Evolutionary conservation across 2,797 vertebrate species (phyloP).

Genomic region (Meriones psammophilus): DNA sequence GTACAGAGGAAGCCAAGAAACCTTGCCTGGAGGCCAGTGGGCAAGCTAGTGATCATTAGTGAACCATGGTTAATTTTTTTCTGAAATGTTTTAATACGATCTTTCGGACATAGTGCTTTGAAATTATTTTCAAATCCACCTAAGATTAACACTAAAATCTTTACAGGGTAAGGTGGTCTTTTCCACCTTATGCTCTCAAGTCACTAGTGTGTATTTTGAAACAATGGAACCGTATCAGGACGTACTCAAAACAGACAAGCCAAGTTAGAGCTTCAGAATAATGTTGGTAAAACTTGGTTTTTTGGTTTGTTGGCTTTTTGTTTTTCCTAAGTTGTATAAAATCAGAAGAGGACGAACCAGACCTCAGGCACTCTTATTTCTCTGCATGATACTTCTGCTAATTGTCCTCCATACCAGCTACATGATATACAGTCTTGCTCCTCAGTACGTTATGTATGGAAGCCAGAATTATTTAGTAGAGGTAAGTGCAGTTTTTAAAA

Average conservation of each 20-base stretch:
- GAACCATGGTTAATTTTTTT: not conserved
- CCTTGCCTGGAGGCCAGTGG: not conserved
- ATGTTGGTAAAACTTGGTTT: not conserved
- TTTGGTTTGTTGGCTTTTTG: not conserved
- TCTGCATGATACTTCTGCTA: constrained; percentile 98
- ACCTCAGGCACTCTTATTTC: constrained; percentile 98
- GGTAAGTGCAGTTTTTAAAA: constrained; percentile 88
- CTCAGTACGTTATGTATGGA: constrained; percentile 99
- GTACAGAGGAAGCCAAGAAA: not conserved
- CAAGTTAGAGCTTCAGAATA: not conserved
- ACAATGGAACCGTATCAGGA: not conserved
- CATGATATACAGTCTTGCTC: constrained; percentile 99
- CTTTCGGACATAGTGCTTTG: constrained; percentile 36
- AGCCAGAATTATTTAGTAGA: constrained; percentile 97
- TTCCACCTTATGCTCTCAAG: constrained; percentile 39
- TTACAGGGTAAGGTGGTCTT: not conserved
- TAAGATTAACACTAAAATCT: constrained; percentile 46
- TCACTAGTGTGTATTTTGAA: not conserved
- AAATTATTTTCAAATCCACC: constrained; percentile 29
- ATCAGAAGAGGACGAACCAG: constrained; percentile 96
- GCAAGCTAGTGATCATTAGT: not conserved
- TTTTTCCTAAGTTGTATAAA: constrained; percentile 94
- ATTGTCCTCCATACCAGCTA: constrained; percentile 99
- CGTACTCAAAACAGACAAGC: not conserved
- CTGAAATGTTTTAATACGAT: not conserved